phyloP scores from a whole-genome alignment of 2,888 invertebrate genomes.

The Palloptera scutellata region DNA sequence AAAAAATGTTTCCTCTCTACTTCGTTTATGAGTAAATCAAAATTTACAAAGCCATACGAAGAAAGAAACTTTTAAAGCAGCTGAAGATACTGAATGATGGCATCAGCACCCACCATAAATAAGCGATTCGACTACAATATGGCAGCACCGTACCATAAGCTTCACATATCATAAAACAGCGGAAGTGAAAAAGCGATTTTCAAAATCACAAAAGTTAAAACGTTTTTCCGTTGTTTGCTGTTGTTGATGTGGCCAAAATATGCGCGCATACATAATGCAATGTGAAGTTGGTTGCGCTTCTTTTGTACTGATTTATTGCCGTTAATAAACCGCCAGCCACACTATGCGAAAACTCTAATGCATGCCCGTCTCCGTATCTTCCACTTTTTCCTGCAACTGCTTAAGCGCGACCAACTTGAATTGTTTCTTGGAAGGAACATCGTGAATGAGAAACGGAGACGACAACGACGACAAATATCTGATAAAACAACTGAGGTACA shows the following conservation, averaged over 20 bases:
- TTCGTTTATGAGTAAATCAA: no score
- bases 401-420: slow-evolving; percentile 40
- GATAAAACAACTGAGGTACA: no score
- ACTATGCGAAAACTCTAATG: slow-evolving; percentile 25
- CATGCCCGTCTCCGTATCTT: background rate
- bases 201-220: background rate
- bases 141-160: no score
- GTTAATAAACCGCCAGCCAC: slow-evolving; percentile 33
- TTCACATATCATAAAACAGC: background rate
- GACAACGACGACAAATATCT: no score
- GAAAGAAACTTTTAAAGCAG: no score
- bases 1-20: no score
- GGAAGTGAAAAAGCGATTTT: slow-evolving; percentile 6
- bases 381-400: slow-evolving; percentile 13
- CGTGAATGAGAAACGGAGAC: slow-evolving; percentile 26
- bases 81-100: no score
- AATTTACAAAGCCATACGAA: no score
- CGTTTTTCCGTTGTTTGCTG: no score
- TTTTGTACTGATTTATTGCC: slow-evolving; percentile 27
- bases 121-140: no score
- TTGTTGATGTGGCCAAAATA: no score
- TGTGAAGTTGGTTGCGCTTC: slow-evolving; percentile 20
- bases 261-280: slow-evolving; percentile 19
- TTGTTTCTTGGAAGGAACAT: slow-evolving; percentile 53
- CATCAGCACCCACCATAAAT: no score